Conservation (phyloP, 2,888 invertebrate species). For the Heliconius aoede region DNA sequence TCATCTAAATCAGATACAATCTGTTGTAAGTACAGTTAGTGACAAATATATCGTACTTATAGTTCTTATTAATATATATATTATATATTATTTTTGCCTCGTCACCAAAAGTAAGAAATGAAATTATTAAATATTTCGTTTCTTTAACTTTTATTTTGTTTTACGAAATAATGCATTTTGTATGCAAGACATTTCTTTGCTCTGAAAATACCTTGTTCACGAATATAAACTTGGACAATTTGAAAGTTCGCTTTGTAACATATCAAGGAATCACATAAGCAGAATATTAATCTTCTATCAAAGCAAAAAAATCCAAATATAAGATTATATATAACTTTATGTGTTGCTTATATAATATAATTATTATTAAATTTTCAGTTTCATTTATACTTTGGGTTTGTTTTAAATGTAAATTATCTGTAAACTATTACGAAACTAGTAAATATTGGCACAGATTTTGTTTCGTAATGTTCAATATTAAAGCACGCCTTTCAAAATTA, state of each 20-base stretch:
- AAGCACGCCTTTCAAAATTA: constrained; percentile 49
- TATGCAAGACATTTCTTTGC: background rate
- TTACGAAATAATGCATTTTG: background rate
- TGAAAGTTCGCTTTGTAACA: background rate
- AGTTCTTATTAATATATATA: too few species aligned
- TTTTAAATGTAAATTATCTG: background rate
- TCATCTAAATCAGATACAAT: constrained; percentile 64
- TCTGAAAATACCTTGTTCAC: background rate
- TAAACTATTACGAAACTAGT: constrained; percentile 7
- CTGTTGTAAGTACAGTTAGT: constrained; percentile 60
- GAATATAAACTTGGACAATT: background rate
- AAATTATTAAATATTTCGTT: background rate
- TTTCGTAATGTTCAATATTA: constrained; percentile 44
- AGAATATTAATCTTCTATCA: background rate
- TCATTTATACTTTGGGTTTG: background rate
- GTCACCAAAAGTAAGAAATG: too few species aligned
- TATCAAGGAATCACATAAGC: background rate
- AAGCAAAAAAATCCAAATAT: background rate
- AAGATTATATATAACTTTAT: background rate
- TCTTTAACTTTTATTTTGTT: background rate
- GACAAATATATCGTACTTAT: constrained; percentile 51
- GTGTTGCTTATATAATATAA: background rate
- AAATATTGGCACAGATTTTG: background rate
- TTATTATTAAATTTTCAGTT: background rate
- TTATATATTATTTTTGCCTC: too few species aligned